Evolutionary conservation across 2,113 vertebrate genomes (phyloP), one percentile per base, ranked within the genome.

Genomic region (Callithrix jacchus): DNA sequence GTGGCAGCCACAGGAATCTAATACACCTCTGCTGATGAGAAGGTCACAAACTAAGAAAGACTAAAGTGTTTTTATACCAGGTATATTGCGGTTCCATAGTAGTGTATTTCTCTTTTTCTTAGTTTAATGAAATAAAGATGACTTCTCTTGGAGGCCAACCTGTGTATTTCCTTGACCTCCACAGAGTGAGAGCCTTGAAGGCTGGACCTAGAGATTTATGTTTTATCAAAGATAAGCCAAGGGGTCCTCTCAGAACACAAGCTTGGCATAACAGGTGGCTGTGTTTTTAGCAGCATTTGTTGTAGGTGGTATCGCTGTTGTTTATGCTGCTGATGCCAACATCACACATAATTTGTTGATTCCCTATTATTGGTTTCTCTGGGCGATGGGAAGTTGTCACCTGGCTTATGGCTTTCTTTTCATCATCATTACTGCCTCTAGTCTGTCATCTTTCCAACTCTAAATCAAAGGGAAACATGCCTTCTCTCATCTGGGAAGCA

Each of bases 401-500:
- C 96, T 92, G 71, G 92, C 45, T 80, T 66, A 42, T 52, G 83
- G 23, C 56, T 95, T 79, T 42, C 93, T 83, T 96, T 96, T 87
- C 84, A 49, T 95, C 81, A n/a, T 58, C 66, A 21, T 91, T 17
- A 23, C 73, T n/a, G 94, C 90, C 84, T 95, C 80, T 4, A 4
- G 47, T 61, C 86, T 96, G 95, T 52, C 96, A 89, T 79, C 90
- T 49, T 77, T 95, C 81, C 81, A 86, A n/a, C 42, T 91, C 54
- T 30, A 61, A 93, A 92, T 97, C 96, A 93, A 95, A 97, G 89
- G 54, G 66, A 88, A 93, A 77, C 9, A 0, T 71, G 68, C 49
- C 87, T 68, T 25, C 77, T 61, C 66, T 89, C 68, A 74, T 95
- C 92, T 52, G 97, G 96, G 97, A 96, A 84, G 94, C 25, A 45